Evolutionary conservation across 2,113 vertebrate genomes (phyloP).

Genomic region (Actenoides lindsayi): DNA sequence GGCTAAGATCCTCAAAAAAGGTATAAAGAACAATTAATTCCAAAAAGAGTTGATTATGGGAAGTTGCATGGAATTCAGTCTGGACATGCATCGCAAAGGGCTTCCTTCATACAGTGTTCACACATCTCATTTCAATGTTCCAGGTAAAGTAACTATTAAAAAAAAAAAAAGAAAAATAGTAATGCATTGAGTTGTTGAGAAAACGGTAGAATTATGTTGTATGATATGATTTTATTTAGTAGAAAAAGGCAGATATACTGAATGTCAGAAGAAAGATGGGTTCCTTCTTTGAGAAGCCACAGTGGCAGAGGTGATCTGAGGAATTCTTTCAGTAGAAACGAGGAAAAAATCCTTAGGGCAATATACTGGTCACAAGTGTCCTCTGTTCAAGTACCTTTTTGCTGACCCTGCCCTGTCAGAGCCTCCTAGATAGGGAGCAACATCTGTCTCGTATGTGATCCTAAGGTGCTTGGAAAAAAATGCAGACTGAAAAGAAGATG

Average conservation of each 20-base stretch:
- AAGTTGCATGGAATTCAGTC: neutral
- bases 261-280: neutral
- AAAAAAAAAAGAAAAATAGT: neutral
- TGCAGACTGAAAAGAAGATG: neutral
- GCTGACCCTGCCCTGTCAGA: neutral
- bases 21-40: neutral
- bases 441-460: neutral
- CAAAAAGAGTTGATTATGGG: neutral
- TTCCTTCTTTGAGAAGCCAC: neutral
- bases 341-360: neutral
- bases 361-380: neutral
- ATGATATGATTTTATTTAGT: neutral
- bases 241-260: neutral
- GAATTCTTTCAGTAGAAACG: neutral
- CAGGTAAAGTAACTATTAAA: neutral
- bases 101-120: neutral
- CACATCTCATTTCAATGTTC: neutral
- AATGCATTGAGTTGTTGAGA: neutral
- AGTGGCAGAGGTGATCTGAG: neutral
- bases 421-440: neutral
- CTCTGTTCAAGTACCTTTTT: neutral
- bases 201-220: neutral
- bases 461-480: neutral
- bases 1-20: neutral
- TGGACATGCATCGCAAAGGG: accelerated